phyloP scores from a whole-genome alignment of 2,113 vertebrate species.

The Myotis davidii region DNA sequence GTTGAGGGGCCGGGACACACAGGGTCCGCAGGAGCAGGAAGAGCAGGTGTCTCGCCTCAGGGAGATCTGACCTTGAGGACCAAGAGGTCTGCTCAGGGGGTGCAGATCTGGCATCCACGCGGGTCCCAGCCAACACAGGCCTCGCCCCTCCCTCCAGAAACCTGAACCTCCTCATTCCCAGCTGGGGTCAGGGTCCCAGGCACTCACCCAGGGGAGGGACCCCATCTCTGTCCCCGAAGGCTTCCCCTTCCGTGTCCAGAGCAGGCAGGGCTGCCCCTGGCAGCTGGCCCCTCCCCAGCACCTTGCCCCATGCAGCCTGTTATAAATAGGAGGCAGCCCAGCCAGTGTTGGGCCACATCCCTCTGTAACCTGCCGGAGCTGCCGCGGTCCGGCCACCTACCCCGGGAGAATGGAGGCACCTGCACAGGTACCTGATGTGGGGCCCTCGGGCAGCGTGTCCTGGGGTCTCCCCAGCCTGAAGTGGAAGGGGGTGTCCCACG shows the following conservation, averaged over 20 bases:
- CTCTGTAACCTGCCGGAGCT: neutral
- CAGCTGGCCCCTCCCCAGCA: neutral
- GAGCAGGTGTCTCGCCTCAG: neutral
- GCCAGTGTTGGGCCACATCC: neutral
- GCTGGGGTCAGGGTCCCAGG: neutral
- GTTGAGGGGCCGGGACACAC: too few species aligned
- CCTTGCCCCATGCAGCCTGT: neutral
- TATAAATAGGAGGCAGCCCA: slow-evolving; percentile 8
- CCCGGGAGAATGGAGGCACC: neutral
- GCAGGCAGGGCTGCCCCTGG: neutral
- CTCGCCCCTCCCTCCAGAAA: neutral
- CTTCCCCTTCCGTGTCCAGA: neutral
- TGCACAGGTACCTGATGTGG: neutral
- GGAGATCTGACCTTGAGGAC: neutral
- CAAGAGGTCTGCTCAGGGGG: neutral
- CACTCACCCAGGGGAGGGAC: too few species aligned
- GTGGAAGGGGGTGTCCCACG: neutral
- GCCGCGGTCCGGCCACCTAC: accelerated
- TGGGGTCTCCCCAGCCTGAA: neutral
- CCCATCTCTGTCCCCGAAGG: neutral
- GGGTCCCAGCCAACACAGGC: neutral
- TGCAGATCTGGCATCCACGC: too few species aligned
- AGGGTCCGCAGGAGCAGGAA: neutral
- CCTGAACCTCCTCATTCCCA: neutral
- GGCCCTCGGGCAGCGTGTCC: too few species aligned